A percentile compares a stretch with the other conserved stretches of the same genome.
phyloP scores from a whole-genome alignment of 2,888 invertebrate species.

The Diplolepis rosae region DNA sequence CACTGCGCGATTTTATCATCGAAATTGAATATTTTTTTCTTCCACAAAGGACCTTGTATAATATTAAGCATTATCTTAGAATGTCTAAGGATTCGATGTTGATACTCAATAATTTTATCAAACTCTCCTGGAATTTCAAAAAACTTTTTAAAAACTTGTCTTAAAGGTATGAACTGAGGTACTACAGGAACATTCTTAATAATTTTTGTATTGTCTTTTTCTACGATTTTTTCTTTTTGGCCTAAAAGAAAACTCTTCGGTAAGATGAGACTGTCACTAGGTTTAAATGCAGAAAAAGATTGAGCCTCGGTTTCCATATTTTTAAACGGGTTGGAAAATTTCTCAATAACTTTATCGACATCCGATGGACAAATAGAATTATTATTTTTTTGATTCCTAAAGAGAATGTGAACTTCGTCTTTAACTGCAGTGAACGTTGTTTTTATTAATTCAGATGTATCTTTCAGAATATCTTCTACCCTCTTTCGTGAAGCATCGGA shows the following conservation, averaged over 20 bases:
- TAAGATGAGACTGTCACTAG: conserved; percentile 2
- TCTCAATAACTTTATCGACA: neutral
- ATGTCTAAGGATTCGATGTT: conserved; percentile 32
- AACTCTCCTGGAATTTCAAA: conserved; percentile 44
- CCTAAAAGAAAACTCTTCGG: conserved; percentile 11
- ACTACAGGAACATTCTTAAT: conserved; percentile 34
- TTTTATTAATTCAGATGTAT: conserved; percentile 2
- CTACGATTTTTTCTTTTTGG: conserved; percentile 25
- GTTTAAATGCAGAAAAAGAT: neutral
- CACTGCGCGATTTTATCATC: no score
- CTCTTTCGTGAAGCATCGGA: conserved; percentile 12
- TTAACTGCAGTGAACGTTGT: neutral
- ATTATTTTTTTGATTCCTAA: neutral
- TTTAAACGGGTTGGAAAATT: neutral
- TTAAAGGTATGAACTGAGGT: conserved; percentile 47
- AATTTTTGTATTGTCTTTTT: neutral
- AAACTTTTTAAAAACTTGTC: conserved; percentile 45
- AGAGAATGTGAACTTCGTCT: neutral
- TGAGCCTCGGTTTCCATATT: conserved; percentile 1
- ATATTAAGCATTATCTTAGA: conserved; percentile 39
- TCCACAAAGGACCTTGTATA: conserved; percentile 41
- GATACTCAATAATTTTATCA: conserved; percentile 39
- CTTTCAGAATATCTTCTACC: neutral
- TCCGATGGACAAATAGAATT: neutral
- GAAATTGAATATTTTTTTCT: no score